Evolutionary conservation across 2,888 invertebrate genomes (phyloP), one percentile per base, ranked within the genome.

Genomic region (Volucella zonaria): DNA sequence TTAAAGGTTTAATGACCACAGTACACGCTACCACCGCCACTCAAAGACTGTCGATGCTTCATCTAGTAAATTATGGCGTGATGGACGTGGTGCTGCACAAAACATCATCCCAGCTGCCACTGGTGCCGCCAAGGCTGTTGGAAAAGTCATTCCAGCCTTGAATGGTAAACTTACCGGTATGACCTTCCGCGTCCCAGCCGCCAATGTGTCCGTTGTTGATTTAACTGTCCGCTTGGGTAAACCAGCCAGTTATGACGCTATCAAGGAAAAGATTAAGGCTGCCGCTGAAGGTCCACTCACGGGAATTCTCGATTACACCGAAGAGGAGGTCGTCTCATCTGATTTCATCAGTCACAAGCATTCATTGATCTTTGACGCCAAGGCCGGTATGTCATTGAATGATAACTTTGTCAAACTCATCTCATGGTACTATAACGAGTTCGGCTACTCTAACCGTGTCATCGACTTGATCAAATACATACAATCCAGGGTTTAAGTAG

Each of bases 341-440:
- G 99, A 99, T 92, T 99, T 99, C 93, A 95, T 97, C 89, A 97
- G 98, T 83, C 97, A 97, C 92, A 93, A 93, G 47, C 95, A 95
- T 92, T 98, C 98, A 66, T 97, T 97, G 82, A 97, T 99, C 92
- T 99, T 99, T 92, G 99, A 99, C 92, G 98, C 99, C 86, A 95
- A 96, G 89, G 99, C 99, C 89, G 98, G 99, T 90, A 99, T 99
- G 92, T 94, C 95, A 88, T 94, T 99, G 87, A 98, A 96, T 92
- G 96, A 97, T 91, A 96, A 96, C 92, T 99, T 99, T 91, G 99
- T 99, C 81, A 99, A 99, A 92, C 95, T 99, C 86, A 97, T 99
- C 92, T 96, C 99, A 89, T 99, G 99, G 99, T 99, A 99, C 92
- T 99, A 99, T 93, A 99, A 99, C 92, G 99, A 99, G 93, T 99